Evolutionary conservation across 2,888 invertebrate genomes (phyloP), one percentile per base, ranked within the genome.

Genomic region (Noctua comes): DNA sequence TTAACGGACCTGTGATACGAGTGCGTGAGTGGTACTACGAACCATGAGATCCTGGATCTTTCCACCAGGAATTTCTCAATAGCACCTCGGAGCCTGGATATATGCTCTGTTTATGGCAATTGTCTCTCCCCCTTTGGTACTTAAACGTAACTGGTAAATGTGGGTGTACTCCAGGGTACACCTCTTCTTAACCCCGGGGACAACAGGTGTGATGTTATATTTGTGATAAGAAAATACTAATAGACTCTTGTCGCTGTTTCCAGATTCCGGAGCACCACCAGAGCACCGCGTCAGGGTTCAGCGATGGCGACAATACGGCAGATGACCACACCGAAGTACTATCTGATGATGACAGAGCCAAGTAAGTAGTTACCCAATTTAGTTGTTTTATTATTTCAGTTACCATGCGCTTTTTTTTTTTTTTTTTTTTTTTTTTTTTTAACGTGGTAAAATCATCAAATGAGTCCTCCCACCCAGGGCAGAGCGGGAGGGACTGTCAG

Each of bases 191-290:
- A n/a, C 1, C 11, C n/a, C 4, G 11, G 24, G 24, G 10, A n/a
- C n/a, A n/a, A 24, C 2, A 10, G 13, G n/a, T 5, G n/a, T 57
- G n/a, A n/a, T 65, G 46, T 46, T 13, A 46, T 46, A 2, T 65
- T 1, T 65, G 7, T 65, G n/a, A 65, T 16, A 43, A 43, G 43
- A 16, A 16, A 43, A 43, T 43, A 43, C 40, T n/a, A 43, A 66
- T 27, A n/a, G 43, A 43, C 66, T 27, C 27, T 66, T 27, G 8
- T 66, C n/a, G 8, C 8, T 43, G 18, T 27, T 91, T 89, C 0
- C 92, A 97, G 97, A 97, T 97, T 18, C 97, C 97, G 5, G 97
- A 97, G 84, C 96, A 97, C 82, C 96, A 96, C 80, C 96, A 95
- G 90, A 97, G 96, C 84, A 88, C 95, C 0, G 96, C 91, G 0